phyloP scores from a whole-genome alignment of 2,797 vertebrate genomes.

The Hapalemur alaotrensis region DNA sequence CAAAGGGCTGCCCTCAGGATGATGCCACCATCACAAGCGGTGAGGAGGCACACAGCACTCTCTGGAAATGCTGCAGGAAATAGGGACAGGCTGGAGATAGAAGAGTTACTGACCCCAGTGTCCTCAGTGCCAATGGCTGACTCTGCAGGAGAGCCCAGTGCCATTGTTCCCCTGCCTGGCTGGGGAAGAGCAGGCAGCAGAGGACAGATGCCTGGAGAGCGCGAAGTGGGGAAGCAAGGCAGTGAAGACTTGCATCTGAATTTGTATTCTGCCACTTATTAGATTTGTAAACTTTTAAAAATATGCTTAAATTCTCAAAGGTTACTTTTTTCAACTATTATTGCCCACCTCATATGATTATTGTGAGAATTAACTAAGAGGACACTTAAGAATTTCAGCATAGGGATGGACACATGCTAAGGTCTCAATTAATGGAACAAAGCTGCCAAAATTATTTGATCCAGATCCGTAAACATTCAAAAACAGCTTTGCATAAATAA shows the following conservation, averaged over 20 bases:
- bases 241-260: not conserved
- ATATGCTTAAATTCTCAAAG: not conserved
- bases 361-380: not conserved
- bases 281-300: not conserved
- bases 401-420: not conserved
- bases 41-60: not conserved
- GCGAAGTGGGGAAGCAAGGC: not conserved
- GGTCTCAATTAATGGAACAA: not conserved
- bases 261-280: not conserved
- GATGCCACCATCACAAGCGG: not conserved
- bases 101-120: not conserved
- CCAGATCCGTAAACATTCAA: not conserved
- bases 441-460: not conserved
- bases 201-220: not conserved
- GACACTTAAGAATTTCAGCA: not conserved
- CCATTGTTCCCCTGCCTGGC: not conserved
- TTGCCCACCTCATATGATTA: not conserved
- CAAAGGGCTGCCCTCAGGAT: not conserved
- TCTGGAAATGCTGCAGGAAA: not conserved
- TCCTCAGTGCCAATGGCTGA: not conserved
- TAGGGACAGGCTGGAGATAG: not conserved
- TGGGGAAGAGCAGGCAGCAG: not conserved
- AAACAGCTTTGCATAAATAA: not conserved
- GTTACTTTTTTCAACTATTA: not conserved
- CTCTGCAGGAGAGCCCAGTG: not conserved